Base-by-base conservation (phyloP, 1,140 invertebrate genomes). In the Drosophila lacertosa region DNA sequence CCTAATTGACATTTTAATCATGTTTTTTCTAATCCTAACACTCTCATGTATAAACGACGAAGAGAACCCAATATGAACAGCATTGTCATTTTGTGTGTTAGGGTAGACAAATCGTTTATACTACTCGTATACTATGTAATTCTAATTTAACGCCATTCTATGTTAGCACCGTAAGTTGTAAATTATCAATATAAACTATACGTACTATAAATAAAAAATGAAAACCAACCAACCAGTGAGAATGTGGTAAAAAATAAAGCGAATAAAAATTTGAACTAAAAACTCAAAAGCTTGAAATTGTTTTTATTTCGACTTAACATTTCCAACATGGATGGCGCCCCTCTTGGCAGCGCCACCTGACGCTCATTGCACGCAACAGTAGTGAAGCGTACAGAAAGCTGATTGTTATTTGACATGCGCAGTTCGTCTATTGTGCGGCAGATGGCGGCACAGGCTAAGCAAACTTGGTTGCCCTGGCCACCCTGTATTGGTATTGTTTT, bases 141-240 rank as follows among this genome's bases (percentile, higher is more conserved):
- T 88, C 69, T 84, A 84, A 84, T 84, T 84, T 84, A 86, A 86
- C 50, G 81, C 77, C 82, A 86, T 84, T 86, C 81, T 88, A 84
- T 84, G 77, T 77, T 84, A 84, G 81, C 33, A 42, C 77, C 64
- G 81, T 84, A 84, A 84, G 81, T 86, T 84, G 81, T 84, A 84
- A 84, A 84, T 84, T 84, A 84, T 84, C 81, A 88, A 80, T 77
- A 86, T 76, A 68, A 77, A 86, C 59, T 86, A 83, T 75, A 86
- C 81, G 72, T 74, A 74, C 15, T 71, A 72, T 71, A 51, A 71
- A 58, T 51, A 66, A 66, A 66, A 66, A 66, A 53, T 11, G 42
- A 68, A 68, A 58, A 77, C 50, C 60, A 74, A 58, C 40, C 59
- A 78, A 79, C 77, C 82, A 86, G 81, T 81, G 81, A 88, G 77